These are phyloP conservation scores for Vultur gryphus DNA, from an alignment of 2,797 vertebrate genomes.

Conservation along the genomic window DNA sequence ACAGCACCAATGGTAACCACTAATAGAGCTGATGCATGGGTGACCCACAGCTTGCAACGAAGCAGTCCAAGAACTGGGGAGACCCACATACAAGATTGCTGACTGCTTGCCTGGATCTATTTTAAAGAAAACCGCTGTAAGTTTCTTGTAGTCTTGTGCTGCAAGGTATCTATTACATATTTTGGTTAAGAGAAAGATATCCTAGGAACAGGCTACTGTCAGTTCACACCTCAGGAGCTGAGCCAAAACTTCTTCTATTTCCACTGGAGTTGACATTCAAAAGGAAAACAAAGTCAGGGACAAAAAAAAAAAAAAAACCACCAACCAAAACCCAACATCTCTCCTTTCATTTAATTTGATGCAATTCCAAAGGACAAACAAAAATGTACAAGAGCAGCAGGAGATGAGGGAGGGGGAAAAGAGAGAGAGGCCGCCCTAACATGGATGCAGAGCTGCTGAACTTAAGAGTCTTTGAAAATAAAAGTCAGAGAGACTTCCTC, in stretches of 20 bases:
- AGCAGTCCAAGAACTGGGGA: background rate
- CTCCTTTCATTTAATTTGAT: background rate
- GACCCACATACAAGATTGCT: fast-evolving
- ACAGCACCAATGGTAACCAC: background rate
- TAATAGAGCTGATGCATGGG: background rate
- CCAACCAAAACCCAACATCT: background rate
- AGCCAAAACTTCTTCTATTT: background rate
- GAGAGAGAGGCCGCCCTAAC: background rate
- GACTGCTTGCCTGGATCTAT: background rate
- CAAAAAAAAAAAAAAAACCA: background rate
- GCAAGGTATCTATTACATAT: background rate
- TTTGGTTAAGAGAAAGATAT: background rate
- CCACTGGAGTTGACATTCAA: background rate
- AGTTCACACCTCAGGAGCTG: background rate
- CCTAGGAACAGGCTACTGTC: background rate
- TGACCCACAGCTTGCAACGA: background rate
- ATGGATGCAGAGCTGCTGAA: background rate
- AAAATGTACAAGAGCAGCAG: background rate
- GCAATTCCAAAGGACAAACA: background rate
- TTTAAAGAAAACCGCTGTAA: background rate
- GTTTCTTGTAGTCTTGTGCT: background rate
- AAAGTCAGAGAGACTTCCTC: background rate
- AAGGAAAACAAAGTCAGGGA: background rate
- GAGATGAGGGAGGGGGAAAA: background rate
- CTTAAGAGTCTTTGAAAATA: background rate